phyloP scores from a whole-genome alignment of 2,797 vertebrate species.

The Saxicola maurus region DNA sequence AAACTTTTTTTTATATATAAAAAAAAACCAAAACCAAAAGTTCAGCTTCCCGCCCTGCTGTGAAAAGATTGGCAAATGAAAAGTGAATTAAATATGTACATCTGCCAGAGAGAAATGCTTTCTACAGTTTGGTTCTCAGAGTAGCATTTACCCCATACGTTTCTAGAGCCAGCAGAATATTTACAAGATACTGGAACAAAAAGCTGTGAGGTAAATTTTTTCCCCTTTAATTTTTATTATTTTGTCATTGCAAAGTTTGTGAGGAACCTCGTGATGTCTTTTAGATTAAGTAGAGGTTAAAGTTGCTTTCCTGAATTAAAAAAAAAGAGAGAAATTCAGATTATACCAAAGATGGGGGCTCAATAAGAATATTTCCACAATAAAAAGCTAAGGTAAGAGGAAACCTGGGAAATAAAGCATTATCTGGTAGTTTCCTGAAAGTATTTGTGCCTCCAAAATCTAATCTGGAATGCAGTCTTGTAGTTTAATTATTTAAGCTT shows the following conservation, averaged over 20 bases:
- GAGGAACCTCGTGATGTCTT: not conserved
- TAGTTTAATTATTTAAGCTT: not conserved
- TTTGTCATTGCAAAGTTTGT: not conserved
- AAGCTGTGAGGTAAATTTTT: not conserved
- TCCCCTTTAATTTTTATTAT: not conserved
- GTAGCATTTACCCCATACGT: not conserved
- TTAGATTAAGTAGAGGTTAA: not conserved
- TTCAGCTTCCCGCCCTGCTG: fast-evolving
- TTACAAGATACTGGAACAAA: not conserved
- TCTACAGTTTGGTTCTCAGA: not conserved
- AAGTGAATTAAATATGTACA: not conserved
- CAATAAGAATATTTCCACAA: not conserved
- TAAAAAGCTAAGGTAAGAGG: not conserved
- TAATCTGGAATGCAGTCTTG: not conserved
- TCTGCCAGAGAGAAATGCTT: not conserved
- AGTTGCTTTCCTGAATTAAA: not conserved
- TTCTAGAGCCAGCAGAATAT: not conserved
- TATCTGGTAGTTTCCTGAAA: not conserved
- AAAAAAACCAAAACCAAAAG: not conserved
- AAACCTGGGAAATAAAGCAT: not conserved
- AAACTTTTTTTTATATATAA: not conserved
- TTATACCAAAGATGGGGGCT: not conserved
- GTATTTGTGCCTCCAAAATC: not conserved
- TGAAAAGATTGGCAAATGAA: not conserved
- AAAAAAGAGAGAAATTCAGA: not conserved